Conservation (phyloP, 2,113 vertebrate genomes). For the Pseudolaguvia tuberculata region DNA sequence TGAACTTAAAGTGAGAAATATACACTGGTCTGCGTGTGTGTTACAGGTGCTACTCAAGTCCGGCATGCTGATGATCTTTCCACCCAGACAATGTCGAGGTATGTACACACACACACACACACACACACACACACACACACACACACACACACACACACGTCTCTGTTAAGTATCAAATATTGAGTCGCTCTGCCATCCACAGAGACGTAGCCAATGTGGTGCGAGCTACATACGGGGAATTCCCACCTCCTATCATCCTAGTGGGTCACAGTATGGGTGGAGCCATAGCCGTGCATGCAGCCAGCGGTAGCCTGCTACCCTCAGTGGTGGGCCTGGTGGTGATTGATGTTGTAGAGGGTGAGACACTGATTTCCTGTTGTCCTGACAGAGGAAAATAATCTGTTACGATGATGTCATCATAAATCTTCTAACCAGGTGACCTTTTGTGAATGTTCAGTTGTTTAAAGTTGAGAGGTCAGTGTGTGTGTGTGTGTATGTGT, state of each 20-base stretch:
- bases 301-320: slow-evolving; percentile 52
- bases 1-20: background rate
- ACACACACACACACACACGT: slow-evolving; percentile 6
- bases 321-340: slow-evolving; percentile 59
- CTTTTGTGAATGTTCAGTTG: background rate
- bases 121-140: slow-evolving; percentile 13
- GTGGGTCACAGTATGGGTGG: slow-evolving; percentile 65
- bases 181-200: background rate
- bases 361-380: background rate
- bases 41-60: slow-evolving; percentile 56
- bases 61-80: slow-evolving; percentile 61
- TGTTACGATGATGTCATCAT: no score
- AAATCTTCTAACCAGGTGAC: no score
- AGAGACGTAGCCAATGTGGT: slow-evolving; percentile 66
- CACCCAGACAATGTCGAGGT: slow-evolving; percentile 65
- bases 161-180: no score
- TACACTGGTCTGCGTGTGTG: background rate
- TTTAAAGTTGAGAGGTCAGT: background rate
- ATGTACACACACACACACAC: slow-evolving; percentile 12
- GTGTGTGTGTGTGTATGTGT: background rate
- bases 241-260: slow-evolving; percentile 59
- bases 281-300: slow-evolving; percentile 61
- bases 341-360: slow-evolving; percentile 65
- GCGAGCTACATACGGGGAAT: slow-evolving; percentile 58
- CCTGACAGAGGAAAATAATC: background rate